Evolutionary conservation across 2,113 vertebrate species (phyloP), one percentile per base, ranked within the genome.

Genomic region (Serilophus lunatus): DNA sequence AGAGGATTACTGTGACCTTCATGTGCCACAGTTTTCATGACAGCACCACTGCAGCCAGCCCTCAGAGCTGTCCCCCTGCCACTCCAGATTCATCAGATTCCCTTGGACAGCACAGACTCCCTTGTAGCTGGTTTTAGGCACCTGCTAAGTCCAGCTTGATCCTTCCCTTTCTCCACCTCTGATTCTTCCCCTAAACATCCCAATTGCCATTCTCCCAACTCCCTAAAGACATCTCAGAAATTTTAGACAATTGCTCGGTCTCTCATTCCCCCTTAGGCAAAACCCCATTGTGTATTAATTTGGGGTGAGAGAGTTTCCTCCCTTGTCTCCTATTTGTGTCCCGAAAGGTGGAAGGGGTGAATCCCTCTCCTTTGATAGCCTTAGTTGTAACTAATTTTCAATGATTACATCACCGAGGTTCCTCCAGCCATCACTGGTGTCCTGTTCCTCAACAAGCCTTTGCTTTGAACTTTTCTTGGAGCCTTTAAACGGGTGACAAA

Each of bases 361-460:
- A 63, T n/a, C 26, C 23, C 6, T 40, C 47, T 76, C 40, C n/a
- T 78, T 8, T 42, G 12, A 15, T 3, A 59, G 29, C 16, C 19
- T 85, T 36, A 75, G 13, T 18, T 44, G 11, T 49, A 44, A 24
- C 36, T 31, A 70, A 3, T 85, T 76, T 75, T 44, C 35, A 50
- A 45, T 38, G 15, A 50, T 7, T 44, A 47, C 29, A 7, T 78
- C 38, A 53, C 17, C 38, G n/a, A 70, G 10, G 9, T 74, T 95
- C n/a, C 38, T 64, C 24, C 28, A 59, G 0, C 5, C 13, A 15
- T 59, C 3, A 0, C 3, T 38, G 50, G 5, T 18, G 24, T 54
- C 19, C 18, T 35, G 18, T 35, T 92, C 22, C 42, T 70, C 51
- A 29, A 24, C 12, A 23, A 61, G 4, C 14, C 24, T 44, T 54